A percentile compares a stretch with the other conserved stretches of the same genome.
Evolutionary conservation across 2,888 invertebrate genomes (phyloP).

Genomic region (Lamellibrachia satsuma): DNA sequence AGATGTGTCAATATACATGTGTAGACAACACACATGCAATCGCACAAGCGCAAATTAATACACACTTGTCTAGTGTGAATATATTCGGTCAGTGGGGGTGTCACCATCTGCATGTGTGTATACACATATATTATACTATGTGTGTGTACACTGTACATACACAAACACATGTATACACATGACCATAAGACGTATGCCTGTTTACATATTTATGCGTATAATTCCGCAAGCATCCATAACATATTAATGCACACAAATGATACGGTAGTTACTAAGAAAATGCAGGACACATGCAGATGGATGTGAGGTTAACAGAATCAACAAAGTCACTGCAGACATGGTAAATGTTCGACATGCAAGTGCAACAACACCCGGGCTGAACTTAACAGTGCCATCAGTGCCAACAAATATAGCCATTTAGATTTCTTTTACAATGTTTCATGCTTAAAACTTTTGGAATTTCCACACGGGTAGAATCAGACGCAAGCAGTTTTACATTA

Average conservation of each 20-base stretch:
- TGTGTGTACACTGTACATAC: not conserved
- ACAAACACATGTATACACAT: not conserved
- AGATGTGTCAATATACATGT: not conserved
- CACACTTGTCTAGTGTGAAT: not conserved
- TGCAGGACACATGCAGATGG: not conserved
- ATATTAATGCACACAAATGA: not conserved
- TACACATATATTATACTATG: not conserved
- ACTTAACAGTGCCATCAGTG: not conserved
- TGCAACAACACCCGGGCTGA: not conserved
- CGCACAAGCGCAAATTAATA: not conserved
- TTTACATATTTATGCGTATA: slow-evolving; percentile 6
- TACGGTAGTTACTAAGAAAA: not conserved
- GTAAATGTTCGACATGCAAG: slow-evolving; percentile 13
- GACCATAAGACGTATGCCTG: not conserved
- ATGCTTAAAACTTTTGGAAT: too few relatives aligned
- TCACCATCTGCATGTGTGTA: not conserved
- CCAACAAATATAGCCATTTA: not conserved
- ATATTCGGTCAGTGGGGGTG: not conserved
- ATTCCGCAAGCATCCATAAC: not conserved
- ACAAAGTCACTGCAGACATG: not conserved
- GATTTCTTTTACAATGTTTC: too few relatives aligned
- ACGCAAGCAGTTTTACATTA: too few relatives aligned
- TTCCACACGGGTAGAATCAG: too few relatives aligned
- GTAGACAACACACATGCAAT: not conserved
- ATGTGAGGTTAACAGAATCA: not conserved